These are phyloP conservation scores for Meleagris gallopavo DNA, from an alignment of 2,113 vertebrate species.

Conservation along the genomic window DNA sequence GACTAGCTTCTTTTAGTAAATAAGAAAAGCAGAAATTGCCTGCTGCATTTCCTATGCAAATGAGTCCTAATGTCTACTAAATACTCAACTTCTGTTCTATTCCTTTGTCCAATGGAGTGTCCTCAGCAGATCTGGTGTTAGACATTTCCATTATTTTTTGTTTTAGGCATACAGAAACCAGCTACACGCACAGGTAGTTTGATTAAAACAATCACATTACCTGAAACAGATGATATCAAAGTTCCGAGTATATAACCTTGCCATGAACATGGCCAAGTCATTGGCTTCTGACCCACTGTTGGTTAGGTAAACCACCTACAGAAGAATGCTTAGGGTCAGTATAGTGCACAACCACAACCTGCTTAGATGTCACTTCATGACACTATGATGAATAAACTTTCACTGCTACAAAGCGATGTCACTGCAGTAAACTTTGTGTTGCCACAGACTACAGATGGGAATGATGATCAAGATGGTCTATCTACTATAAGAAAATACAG, in stretches of 20 bases:
- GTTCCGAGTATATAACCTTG: slow-evolving; percentile 86
- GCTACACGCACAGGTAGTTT: not conserved
- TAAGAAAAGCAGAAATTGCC: not conserved
- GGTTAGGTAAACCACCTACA: slow-evolving; percentile 88
- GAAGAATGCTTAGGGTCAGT: not conserved
- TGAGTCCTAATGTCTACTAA: not conserved
- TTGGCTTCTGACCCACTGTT: slow-evolving; percentile 98
- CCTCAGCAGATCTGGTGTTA: not conserved
- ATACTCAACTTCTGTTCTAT: not conserved
- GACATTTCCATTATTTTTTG: not conserved
- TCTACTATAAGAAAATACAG: not conserved
- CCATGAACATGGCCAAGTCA: slow-evolving; percentile 92
- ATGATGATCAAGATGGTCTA: not conserved
- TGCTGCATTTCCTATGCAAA: not conserved
- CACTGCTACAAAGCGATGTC: not conserved
- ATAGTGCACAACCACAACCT: not conserved
- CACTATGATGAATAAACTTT: not conserved
- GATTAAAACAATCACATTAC: slow-evolving; percentile 71
- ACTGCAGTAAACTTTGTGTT: not conserved
- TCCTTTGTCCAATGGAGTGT: not conserved
- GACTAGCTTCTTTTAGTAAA: not conserved
- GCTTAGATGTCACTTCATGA: not conserved
- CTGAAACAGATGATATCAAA: slow-evolving; percentile 90
- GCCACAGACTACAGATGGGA: not conserved
- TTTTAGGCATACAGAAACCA: not conserved